Evolutionary conservation across 2,888 invertebrate genomes (phyloP).

Genomic region (Elysia crispata): DNA sequence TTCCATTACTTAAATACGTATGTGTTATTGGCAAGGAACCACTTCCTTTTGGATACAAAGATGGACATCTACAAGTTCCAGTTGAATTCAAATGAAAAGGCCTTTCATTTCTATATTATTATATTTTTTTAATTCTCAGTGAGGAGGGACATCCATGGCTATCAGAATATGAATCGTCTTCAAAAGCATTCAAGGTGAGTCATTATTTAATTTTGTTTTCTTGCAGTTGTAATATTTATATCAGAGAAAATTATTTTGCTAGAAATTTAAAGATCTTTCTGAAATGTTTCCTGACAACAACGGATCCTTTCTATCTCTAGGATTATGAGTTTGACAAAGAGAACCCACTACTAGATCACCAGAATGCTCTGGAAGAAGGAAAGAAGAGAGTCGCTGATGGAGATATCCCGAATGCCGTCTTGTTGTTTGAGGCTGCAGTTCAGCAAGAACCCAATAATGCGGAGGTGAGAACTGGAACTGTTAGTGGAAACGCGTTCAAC

Average conservation of each 20-base stretch:
- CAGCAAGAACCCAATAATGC: constrained; percentile 87
- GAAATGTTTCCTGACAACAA: background rate
- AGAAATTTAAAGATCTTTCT: background rate
- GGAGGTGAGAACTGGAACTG: constrained; percentile 80
- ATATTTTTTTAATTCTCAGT: constrained; percentile 48
- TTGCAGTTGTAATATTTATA: background rate
- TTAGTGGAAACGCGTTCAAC: too few relatives aligned
- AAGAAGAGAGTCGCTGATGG: constrained; percentile 89
- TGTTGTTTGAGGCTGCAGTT: constrained; percentile 97
- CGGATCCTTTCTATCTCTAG: constrained; percentile 72
- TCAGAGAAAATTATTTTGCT: background rate
- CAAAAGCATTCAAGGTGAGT: constrained; percentile 69
- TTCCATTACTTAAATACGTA: too few relatives aligned
- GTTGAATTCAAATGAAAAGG: too few relatives aligned
- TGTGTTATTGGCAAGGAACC: too few relatives aligned
- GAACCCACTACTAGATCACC: constrained; percentile 85
- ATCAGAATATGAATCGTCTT: constrained; percentile 70
- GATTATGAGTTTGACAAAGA: constrained; percentile 89
- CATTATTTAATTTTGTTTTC: background rate
- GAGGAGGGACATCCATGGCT: constrained; percentile 74
- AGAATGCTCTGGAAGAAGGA: constrained; percentile 90
- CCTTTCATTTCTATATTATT: too few relatives aligned
- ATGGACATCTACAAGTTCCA: too few relatives aligned
- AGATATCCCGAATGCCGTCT: constrained; percentile 95
- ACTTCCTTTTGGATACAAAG: too few relatives aligned